phyloP scores from a whole-genome alignment of 2,888 invertebrate species.

The Nomada ruficornis region DNA sequence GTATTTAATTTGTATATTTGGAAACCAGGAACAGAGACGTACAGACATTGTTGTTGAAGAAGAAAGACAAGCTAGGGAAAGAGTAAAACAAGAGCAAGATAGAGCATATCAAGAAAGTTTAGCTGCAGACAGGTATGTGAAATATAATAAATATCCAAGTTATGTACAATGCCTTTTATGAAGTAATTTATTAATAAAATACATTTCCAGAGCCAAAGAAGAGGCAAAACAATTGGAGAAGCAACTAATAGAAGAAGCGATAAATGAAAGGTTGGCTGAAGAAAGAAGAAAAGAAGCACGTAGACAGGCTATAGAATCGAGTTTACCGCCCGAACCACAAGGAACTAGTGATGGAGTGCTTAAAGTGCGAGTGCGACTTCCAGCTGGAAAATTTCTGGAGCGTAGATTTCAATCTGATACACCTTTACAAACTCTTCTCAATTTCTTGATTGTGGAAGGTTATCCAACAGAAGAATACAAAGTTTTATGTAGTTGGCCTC shows the following conservation, averaged over 20 bases:
- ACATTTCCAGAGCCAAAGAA: conserved; percentile 90
- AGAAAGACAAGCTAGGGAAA: conserved; percentile 94
- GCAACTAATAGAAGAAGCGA: conserved; percentile 90
- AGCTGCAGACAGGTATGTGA: conserved; percentile 90
- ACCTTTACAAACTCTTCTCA: conserved; percentile 90
- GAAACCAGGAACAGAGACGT: conserved; percentile 89
- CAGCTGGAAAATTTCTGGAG: conserved; percentile 91
- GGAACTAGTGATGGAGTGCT: conserved; percentile 87
- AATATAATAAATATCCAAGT: background rate
- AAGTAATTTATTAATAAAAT: background rate
- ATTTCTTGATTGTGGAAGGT: conserved; percentile 95
- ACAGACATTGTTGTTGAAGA: conserved; percentile 92
- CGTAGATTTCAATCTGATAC: conserved; percentile 90
- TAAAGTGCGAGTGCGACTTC: conserved; percentile 93
- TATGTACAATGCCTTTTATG: background rate
- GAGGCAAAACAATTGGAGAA: conserved; percentile 91
- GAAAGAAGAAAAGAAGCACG: conserved; percentile 90
- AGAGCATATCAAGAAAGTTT: conserved; percentile 96
- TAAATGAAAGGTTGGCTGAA: conserved; percentile 90
- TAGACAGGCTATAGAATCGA: conserved; percentile 87
- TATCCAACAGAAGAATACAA: conserved; percentile 95
- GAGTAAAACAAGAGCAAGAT: conserved; percentile 97
- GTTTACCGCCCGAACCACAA: conserved; percentile 90
- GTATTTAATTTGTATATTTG: conserved; percentile 78
- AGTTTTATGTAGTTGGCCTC: conserved; percentile 96